Base-by-base conservation (phyloP, 2,113 vertebrate species). In the Elaphurus davidianus region DNA sequence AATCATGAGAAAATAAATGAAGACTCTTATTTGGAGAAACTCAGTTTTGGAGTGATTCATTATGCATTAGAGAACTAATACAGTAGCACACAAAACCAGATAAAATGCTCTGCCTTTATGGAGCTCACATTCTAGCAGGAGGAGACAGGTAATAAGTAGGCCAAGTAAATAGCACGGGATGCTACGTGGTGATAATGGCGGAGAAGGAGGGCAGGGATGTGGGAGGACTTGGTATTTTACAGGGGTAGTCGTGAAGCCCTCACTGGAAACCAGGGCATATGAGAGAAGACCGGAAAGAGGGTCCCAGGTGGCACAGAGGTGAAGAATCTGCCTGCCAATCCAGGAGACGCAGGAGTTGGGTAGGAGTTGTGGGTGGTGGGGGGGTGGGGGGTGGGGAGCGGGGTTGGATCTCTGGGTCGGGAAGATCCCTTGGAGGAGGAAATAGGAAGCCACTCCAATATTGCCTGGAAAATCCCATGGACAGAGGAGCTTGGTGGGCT, bases 321-420 rank as follows among this genome's bases (percentile, higher is more conserved):
- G 1, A 25, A 74, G 36, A 74, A 74, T 25, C 67, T 1, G 1
- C 36, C 67, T 14, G 67, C 67, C 21, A 25, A 25, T 13, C 11
- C 11, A 13, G 36, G 67, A 74, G 67, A 74, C 5, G 0, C 67
- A 43, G 67, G 67, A 43, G 21, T 40, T 25, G 5, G n/a, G 67
- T 36, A 33, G 33, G 62, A 19, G 16, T 64, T n/a, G 47, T 0
- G 12, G 47, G 10, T 2, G 52, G 43, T 45, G 43, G 43, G 28
- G 28, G 27, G 57, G 11, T 1, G 28, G 27, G 25, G 1, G 55
- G 23, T 25, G 5, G 30, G 1, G 30, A 16, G 3, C 0, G 2
- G 23, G 59, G 12, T 43, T 43, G 1, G 0, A 40, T 74, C 36
- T 43, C 36, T 74, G 36, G 71, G 11, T 74, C 0, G 1, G 71